phyloP scores from a whole-genome alignment of 2,797 vertebrate species.

The Hirundo rustica region DNA sequence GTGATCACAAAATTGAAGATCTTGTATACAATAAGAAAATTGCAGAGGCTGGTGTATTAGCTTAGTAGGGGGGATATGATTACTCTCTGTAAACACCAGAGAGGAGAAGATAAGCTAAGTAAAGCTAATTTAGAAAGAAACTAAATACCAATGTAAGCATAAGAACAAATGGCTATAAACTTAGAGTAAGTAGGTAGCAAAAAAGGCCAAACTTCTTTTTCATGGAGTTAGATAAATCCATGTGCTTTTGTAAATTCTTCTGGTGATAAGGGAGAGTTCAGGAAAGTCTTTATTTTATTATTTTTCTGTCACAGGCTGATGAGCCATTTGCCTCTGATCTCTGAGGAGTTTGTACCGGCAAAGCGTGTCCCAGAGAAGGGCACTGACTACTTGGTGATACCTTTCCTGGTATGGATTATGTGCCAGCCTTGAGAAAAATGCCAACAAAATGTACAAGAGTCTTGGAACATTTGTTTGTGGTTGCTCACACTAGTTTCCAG shows the following conservation, averaged over 20 bases:
- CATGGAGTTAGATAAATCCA: not conserved
- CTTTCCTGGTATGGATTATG: not conserved
- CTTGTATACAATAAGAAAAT: not conserved
- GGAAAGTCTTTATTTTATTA: not conserved
- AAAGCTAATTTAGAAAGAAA: not conserved
- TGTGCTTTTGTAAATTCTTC: not conserved
- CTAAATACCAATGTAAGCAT: not conserved
- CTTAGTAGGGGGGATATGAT: not conserved
- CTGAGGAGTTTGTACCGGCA: not conserved
- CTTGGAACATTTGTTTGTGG: constrained; percentile 39
- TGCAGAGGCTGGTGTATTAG: not conserved
- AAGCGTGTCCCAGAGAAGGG: not conserved
- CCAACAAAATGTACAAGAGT: constrained; percentile 45
- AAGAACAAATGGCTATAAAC: not conserved
- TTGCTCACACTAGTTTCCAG: constrained; percentile 46
- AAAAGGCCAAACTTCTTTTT: not conserved
- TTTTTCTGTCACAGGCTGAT: not conserved
- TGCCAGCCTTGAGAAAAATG: constrained; percentile 49
- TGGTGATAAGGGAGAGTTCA: not conserved
- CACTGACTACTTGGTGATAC: constrained; percentile 3
- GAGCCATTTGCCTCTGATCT: not conserved
- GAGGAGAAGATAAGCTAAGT: not conserved
- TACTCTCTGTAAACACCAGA: not conserved
- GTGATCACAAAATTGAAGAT: not conserved
- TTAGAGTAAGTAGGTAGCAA: not conserved